Evolutionary conservation across 2,113 vertebrate genomes (phyloP).

Genomic region (Gopherus flavomarginatus): DNA sequence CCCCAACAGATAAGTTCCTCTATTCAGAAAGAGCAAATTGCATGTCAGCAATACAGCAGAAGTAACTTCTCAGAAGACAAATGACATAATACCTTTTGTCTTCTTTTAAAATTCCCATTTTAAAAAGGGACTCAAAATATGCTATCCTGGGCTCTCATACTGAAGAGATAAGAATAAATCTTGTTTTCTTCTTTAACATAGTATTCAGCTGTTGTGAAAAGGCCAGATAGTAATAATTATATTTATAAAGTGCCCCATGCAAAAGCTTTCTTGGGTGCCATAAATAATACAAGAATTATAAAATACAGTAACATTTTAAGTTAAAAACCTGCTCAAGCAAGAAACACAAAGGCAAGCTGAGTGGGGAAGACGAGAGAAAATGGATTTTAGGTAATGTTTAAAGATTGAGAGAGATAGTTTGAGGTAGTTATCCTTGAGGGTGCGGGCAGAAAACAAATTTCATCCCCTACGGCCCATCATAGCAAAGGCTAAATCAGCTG

Average conservation of each 20-base stretch:
- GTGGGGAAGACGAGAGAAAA: background rate
- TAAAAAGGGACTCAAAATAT: conserved; percentile 29
- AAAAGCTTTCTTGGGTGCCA: background rate
- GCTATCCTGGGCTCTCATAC: conserved; percentile 33
- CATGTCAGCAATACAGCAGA: conserved; percentile 15
- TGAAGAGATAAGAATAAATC: conserved; percentile 38
- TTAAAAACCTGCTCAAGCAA: background rate
- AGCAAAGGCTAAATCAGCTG: background rate
- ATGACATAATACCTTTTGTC: conserved; percentile 31
- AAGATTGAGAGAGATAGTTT: background rate
- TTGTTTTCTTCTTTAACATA: conserved; percentile 37
- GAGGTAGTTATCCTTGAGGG: conserved; percentile 8
- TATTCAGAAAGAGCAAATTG: conserved; percentile 25
- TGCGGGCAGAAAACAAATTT: background rate
- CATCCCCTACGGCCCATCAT: background rate
- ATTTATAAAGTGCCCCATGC: background rate
- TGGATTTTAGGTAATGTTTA: background rate
- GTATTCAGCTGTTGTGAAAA: conserved; percentile 13
- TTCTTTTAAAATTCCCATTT: conserved; percentile 42
- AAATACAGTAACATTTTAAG: background rate
- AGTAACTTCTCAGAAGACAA: conserved; percentile 30
- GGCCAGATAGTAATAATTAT: conserved; percentile 17
- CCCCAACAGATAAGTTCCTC: conserved; percentile 18
- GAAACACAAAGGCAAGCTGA: background rate
- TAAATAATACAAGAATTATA: background rate